phyloP scores from a whole-genome alignment of 2,888 invertebrate species.

The Andrena flavipes region DNA sequence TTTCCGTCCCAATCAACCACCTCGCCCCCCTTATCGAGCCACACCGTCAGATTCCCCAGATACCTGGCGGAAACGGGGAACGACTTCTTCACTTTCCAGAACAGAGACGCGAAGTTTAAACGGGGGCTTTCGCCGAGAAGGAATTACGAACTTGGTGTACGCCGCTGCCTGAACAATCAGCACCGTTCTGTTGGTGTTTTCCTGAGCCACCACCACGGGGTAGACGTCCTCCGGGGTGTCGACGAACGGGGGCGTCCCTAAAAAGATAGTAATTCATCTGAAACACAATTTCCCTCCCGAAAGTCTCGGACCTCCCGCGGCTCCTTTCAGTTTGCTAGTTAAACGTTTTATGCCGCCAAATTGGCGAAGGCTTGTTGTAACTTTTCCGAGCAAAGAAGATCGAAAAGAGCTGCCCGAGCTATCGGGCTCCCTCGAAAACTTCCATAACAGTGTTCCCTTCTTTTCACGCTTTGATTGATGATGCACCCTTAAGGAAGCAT shows the following conservation, averaged over 20 bases:
- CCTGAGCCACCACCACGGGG: conserved; percentile 89
- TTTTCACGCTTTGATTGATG: not conserved
- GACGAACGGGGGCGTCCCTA: conserved; percentile 76
- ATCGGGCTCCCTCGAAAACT: not conserved
- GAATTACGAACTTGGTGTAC: conserved; percentile 86
- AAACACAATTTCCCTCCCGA: conserved; percentile 7
- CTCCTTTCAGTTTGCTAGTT: too few relatives aligned
- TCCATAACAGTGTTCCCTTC: not conserved
- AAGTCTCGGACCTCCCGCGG: not conserved
- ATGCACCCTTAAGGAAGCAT: not conserved
- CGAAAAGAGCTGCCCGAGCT: not conserved
- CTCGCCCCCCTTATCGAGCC: conserved; percentile 89
- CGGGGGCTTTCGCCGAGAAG: conserved; percentile 21
- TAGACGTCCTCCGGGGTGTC: conserved; percentile 87
- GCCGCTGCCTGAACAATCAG: conserved; percentile 91
- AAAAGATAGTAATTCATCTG: not conserved
- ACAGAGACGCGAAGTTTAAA: conserved; percentile 1
- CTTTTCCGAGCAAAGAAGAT: not conserved
- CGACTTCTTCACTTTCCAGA: conserved; percentile 3
- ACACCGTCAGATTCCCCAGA: conserved; percentile 91
- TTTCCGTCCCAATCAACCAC: conserved; percentile 89
- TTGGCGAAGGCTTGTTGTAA: not conserved
- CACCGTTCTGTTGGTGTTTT: conserved; percentile 86
- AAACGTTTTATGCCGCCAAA: not conserved
- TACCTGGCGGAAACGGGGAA: conserved; percentile 85